Evolutionary conservation across 1,140 invertebrate genomes (phyloP).

Genomic region (Lordiphosa clarofinis): DNA sequence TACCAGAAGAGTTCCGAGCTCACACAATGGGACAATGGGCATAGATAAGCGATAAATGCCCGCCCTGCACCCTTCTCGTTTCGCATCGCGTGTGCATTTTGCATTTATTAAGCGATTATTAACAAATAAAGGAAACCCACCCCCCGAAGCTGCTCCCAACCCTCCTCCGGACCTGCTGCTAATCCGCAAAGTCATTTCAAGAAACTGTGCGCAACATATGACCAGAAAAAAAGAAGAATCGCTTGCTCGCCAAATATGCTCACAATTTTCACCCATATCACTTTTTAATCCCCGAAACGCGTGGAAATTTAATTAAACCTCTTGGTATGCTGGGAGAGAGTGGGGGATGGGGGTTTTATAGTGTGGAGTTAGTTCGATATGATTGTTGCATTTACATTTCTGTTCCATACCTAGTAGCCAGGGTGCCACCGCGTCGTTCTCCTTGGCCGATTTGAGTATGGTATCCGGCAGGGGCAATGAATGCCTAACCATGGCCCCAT

Average conservation of each 20-base stretch:
- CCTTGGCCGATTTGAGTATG: slow-evolving; percentile 97
- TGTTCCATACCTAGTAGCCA: slow-evolving; percentile 95
- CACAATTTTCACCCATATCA: slow-evolving; percentile 58
- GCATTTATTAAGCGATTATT: slow-evolving; percentile 80
- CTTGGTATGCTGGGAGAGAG: background rate
- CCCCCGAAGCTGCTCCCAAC: background rate
- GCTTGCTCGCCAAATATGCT: too few species aligned
- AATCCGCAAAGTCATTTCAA: slow-evolving; percentile 78
- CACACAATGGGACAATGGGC: slow-evolving; percentile 36
- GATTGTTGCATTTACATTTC: slow-evolving; percentile 80
- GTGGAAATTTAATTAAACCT: slow-evolving; percentile 63
- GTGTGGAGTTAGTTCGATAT: slow-evolving; percentile 60
- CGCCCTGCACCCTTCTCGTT: slow-evolving; percentile 19
- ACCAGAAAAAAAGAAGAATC: too few species aligned
- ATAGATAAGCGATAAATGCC: slow-evolving; percentile 74
- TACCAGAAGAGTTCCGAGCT: slow-evolving; percentile 2
- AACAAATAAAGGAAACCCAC: slow-evolving; percentile 59
- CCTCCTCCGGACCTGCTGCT: slow-evolving; percentile 28
- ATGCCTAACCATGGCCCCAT: slow-evolving; percentile 99
- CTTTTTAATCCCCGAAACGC: slow-evolving; percentile 63
- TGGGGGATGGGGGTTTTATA: slow-evolving; percentile 4
- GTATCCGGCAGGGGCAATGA: slow-evolving; percentile 98
- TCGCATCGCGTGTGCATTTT: slow-evolving; percentile 61
- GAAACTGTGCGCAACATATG: slow-evolving; percentile 73
- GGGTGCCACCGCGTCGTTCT: slow-evolving; percentile 97